These are phyloP conservation scores for Podotricha telesiphe DNA, from an alignment of 2,888 invertebrate genomes.

Conservation along the genomic window DNA sequence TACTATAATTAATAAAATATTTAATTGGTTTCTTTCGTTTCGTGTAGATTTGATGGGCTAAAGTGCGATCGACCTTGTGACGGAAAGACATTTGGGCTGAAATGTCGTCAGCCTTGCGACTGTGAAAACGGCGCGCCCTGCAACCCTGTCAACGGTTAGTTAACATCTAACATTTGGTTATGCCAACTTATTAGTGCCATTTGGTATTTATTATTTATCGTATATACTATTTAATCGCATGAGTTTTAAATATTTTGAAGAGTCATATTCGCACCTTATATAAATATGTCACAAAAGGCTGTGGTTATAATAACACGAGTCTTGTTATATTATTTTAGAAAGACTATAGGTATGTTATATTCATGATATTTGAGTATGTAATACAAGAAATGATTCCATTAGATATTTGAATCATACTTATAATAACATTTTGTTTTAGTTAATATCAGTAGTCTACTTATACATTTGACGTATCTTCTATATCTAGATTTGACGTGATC, in stretches of 20 bases:
- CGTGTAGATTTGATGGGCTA: constrained; percentile 89
- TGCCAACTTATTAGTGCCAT: too few relatives aligned
- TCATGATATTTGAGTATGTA: constrained; percentile 11
- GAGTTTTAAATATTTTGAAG: not conserved
- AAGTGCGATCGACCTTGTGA: constrained; percentile 95
- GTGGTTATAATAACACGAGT: not conserved
- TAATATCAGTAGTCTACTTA: not conserved
- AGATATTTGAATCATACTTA: not conserved
- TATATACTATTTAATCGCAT: too few relatives aligned
- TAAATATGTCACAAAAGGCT: not conserved
- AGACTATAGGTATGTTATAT: not conserved
- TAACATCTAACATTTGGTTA: too few relatives aligned
- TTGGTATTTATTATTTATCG: too few relatives aligned
- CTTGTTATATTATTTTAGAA: not conserved
- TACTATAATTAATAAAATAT: too few relatives aligned
- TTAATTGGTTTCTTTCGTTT: too few relatives aligned
- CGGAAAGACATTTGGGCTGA: constrained; percentile 90
- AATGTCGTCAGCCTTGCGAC: constrained; percentile 89
- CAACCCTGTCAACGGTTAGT: constrained; percentile 91
- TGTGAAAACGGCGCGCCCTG: constrained; percentile 93
- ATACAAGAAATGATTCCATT: not conserved
- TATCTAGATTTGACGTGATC: too few relatives aligned
- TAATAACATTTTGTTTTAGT: not conserved
- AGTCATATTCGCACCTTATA: not conserved
- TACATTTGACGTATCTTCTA: too few relatives aligned